Conservation (phyloP, 2,888 invertebrate species). For the Drosophila rubida region DNA sequence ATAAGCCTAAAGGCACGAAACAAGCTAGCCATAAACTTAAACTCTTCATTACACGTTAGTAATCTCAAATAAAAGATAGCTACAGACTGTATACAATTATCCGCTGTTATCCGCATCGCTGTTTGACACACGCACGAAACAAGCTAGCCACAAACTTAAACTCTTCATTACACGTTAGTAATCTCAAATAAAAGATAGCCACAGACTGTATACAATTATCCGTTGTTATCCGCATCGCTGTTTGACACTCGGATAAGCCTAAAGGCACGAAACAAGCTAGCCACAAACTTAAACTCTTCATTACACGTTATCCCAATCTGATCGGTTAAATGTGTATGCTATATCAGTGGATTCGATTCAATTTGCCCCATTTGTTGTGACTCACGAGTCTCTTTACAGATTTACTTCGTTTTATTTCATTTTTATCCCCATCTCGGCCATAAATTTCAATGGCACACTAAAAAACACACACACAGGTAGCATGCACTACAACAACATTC, state of each 20-base stretch:
- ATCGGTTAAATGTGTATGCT: background rate
- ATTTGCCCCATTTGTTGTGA: background rate
- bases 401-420: background rate
- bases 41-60: background rate
- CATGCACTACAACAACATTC: background rate
- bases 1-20: background rate
- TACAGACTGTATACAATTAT: background rate
- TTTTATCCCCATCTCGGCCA: background rate
- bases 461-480: constrained; percentile 10
- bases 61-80: background rate
- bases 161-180: background rate
- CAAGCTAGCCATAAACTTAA: background rate
- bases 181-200: background rate
- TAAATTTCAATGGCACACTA: constrained; percentile 14
- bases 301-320: too few species aligned
- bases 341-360: background rate
- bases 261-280: background rate
- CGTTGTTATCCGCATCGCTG: background rate
- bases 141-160: background rate
- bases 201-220: background rate
- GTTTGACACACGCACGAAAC: background rate
- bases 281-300: too few species aligned
- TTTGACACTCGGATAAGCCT: background rate
- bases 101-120: background rate
- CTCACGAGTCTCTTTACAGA: background rate